phyloP scores from a whole-genome alignment of 1,140 invertebrate species.

The Probaryconus sp. region DNA sequence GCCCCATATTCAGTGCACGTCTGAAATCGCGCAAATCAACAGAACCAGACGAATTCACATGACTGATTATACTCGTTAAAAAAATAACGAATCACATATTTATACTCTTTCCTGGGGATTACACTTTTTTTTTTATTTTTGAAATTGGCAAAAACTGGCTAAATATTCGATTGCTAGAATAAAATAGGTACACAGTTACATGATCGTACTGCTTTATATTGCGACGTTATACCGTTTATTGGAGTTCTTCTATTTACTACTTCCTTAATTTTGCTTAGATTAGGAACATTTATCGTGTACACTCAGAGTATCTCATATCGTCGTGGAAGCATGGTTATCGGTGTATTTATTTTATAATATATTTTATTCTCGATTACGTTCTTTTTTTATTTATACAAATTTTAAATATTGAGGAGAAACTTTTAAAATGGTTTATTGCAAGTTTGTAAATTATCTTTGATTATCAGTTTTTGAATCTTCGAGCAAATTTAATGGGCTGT shows the following conservation, averaged over 20 bases:
- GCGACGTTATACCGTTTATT: slow-evolving; percentile 21
- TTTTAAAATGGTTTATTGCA: too few species aligned
- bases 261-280: slow-evolving; percentile 53
- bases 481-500: too few species aligned
- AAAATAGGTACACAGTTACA: slow-evolving; percentile 42
- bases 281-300: slow-evolving; percentile 67
- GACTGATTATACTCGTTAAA: slow-evolving; percentile 23
- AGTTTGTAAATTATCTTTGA: too few species aligned
- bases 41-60: background rate
- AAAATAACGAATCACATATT: slow-evolving; percentile 29
- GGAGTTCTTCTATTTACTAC: slow-evolving; percentile 35
- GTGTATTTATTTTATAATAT: background rate
- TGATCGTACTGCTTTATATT: slow-evolving; percentile 40
- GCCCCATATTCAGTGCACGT: too few species aligned
- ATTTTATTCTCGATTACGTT: slow-evolving; percentile 6
- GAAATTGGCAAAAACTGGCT: slow-evolving; percentile 45
- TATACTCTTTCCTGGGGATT: slow-evolving; percentile 6
- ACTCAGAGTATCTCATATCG: slow-evolving; percentile 53
- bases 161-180: slow-evolving; percentile 45
- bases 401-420: slow-evolving; percentile 1
- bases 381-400: slow-evolving; percentile 32
- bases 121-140: slow-evolving; percentile 22
- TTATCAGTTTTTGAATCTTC: too few species aligned
- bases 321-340: slow-evolving; percentile 56
- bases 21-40: background rate